Base-by-base conservation (phyloP, 2,888 invertebrate species). In the Carcina quercana region DNA sequence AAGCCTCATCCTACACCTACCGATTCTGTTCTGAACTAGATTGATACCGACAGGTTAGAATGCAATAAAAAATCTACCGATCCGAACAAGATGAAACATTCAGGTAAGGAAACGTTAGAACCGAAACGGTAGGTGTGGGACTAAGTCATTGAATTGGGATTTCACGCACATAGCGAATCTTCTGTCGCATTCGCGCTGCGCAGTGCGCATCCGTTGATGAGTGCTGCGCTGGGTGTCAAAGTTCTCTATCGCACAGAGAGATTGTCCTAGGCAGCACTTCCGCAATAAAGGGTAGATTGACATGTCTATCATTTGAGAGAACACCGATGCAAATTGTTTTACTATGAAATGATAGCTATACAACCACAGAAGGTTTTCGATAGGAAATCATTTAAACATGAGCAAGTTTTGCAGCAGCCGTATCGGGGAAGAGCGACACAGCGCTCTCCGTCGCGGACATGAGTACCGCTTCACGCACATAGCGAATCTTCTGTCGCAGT, bases 281-380 rank as follows among this genome's bases (percentile, higher is more conserved):
- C 95, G 95, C 50, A 91, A 88, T 65, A 95, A 96, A 2, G 94
- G 94, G 43, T 94, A 90, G 59, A 95, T n/a, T n/a, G n/a, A n/a
- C n/a, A n/a, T n/a, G n/a, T n/a, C n/a, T n/a, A n/a, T n/a, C n/a
- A n/a, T n/a, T n/a, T n/a, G n/a, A n/a, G n/a, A n/a, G n/a, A n/a
- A n/a, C n/a, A n/a, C n/a, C n/a, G n/a, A n/a, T n/a, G n/a, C n/a
- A n/a, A n/a, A n/a, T n/a, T n/a, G n/a, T n/a, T n/a, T n/a, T n/a
- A n/a, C n/a, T n/a, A n/a, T n/a, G n/a, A n/a, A n/a, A n/a, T n/a
- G n/a, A n/a, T n/a, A n/a, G n/a, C n/a, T n/a, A n/a, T n/a, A n/a
- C n/a, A n/a, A n/a, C n/a, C n/a, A n/a, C n/a, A n/a, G n/a, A n/a
- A n/a, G n/a, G n/a, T n/a, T n/a, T n/a, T n/a, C n/a, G n/a, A n/a